Evolutionary conservation across 2,888 invertebrate genomes (phyloP), one percentile per base, ranked within the genome.

Genomic region (Scotopteryx bipunctaria): DNA sequence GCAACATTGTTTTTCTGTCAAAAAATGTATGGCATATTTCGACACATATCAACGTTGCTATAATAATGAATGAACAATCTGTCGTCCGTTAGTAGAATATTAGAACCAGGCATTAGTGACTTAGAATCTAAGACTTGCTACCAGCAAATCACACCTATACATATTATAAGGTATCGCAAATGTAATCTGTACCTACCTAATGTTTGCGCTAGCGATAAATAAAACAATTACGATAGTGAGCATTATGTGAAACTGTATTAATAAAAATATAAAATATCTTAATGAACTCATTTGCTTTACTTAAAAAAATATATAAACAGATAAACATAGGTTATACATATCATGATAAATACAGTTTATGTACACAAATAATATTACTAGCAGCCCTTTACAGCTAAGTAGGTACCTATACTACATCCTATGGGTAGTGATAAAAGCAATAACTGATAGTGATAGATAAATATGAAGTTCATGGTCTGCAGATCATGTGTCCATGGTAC

Each of bases 181-280:
- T 29, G 6, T 8, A 21, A 13, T 11, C 11, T 5, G 13, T 29
- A 38, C 15, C 15, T 5, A 35, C 3, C 9, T 17, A 35, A 8
- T 40, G 16, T 15, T 44, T 29, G 9, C 25, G 5, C 5, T 9
- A 19, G 25, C 8, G 43, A 37, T 37, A 50, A 50, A 50, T 46
- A 25, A 50, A 42, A 38, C 36, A n/a, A 49, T 36, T 46, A 25
- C 1, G 6, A 6, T n/a, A 21, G 8, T 45, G 45, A 37, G 37
- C 43, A 49, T 42, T 38, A 55, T 31, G 45, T 47, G 27, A 47
- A 41, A 55, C 29, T 59, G 43, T 61, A 61, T 49, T 61, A 33
- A 55, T 53, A 55, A 41, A 35, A 53, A 48, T 27, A 50, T 48
- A 51, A 36, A 50, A 38, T 45, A 16, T 48, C 42, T 46, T 44